Percentiles rank a stretch among this genome's conserved stretches.
These are phyloP conservation scores for Pelobates fuscus DNA, from an alignment of 2,113 vertebrate species.

Conservation along the genomic window DNA sequence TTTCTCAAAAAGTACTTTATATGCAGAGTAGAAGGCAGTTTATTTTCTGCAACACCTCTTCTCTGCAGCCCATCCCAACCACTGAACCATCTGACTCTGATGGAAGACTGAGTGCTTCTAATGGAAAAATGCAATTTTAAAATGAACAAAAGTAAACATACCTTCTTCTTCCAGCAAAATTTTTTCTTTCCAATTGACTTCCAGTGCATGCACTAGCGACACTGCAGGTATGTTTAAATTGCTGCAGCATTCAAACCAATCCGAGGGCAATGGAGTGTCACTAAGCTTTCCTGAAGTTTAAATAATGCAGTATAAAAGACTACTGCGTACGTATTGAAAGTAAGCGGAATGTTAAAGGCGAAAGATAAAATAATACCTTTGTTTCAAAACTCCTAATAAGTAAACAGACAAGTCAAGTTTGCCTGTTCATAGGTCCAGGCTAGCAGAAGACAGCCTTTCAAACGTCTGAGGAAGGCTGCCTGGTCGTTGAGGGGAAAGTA, in stretches of 20 bases:
- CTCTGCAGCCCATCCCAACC: neutral
- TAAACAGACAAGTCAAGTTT: neutral
- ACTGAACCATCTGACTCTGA: neutral
- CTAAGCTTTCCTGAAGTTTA: neutral
- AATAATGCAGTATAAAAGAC: neutral
- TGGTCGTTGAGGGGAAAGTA: no score
- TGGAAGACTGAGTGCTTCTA: constrained; percentile 24
- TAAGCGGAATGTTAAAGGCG: neutral
- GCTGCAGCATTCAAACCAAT: constrained; percentile 6
- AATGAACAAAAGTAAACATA: constrained; percentile 12
- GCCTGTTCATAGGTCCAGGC: no score
- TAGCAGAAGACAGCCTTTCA: no score
- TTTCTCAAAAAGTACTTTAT: neutral
- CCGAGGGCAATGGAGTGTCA: neutral
- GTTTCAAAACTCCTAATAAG: neutral
- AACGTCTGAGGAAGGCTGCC: no score
- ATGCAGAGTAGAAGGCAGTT: neutral
- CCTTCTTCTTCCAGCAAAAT: constrained; percentile 3
- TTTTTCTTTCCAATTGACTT: constrained; percentile 27
- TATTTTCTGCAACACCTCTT: neutral
- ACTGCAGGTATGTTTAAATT: constrained; percentile 13
- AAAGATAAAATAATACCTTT: neutral
- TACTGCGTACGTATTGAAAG: neutral
- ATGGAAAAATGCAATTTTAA: constrained; percentile 29
- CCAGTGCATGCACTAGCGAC: constrained; percentile 6